These are phyloP conservation scores for Tupaia chinensis DNA, from an alignment of 2,113 vertebrate species.

Conservation along the genomic window DNA sequence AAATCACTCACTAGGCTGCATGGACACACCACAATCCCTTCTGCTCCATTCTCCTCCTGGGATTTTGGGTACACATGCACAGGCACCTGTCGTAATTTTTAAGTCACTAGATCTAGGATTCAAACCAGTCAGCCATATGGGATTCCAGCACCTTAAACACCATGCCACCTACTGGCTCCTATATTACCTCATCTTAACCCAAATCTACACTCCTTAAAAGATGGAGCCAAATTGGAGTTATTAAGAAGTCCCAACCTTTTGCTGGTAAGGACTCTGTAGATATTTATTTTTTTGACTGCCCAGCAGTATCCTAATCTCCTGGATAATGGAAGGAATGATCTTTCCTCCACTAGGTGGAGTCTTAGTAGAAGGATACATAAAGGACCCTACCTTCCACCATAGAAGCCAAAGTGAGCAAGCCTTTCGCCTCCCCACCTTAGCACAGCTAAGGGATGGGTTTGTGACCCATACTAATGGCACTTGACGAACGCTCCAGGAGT, in stretches of 20 bases:
- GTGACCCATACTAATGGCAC: neutral
- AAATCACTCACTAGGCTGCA: too few species aligned
- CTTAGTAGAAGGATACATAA: neutral
- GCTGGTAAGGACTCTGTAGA: neutral
- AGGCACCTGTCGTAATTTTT: too few species aligned
- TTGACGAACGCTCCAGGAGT: neutral
- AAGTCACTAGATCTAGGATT: too few species aligned
- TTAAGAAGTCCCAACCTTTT: neutral
- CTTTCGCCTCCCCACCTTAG: neutral
- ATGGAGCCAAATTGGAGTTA: neutral
- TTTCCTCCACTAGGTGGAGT: neutral
- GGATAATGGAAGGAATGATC: neutral
- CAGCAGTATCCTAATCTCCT: neutral
- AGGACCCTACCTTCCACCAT: neutral
- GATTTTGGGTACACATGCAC: too few species aligned
- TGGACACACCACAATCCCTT: too few species aligned
- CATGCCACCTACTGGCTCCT: too few species aligned
- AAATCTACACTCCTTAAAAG: neutral
- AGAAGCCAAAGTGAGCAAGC: neutral
- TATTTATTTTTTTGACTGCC: neutral
- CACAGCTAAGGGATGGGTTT: neutral
- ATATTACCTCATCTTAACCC: neutral
- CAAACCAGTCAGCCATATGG: too few species aligned
- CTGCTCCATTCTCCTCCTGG: too few species aligned
- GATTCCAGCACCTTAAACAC: too few species aligned